A percentile compares a stretch with the other conserved stretches of the same genome.
These are phyloP conservation scores for Cerastis leucographa DNA, from an alignment of 2,888 invertebrate species.

Conservation along the genomic window DNA sequence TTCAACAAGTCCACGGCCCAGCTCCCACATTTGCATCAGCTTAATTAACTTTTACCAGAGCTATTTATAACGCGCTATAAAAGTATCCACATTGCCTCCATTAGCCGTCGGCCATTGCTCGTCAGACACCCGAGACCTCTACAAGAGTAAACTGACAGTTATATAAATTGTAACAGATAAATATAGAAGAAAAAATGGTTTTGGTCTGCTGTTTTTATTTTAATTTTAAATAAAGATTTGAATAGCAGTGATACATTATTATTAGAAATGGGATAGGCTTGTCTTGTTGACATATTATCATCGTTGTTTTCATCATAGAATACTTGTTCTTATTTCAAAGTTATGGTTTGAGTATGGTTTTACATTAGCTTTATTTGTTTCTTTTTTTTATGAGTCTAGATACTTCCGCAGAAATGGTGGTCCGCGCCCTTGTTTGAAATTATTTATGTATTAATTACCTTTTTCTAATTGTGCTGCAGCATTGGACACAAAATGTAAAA, in stretches of 20 bases:
- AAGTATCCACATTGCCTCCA: constrained; percentile 8
- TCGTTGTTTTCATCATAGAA: neutral
- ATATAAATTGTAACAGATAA: constrained; percentile 10
- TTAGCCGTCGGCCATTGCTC: constrained; percentile 29
- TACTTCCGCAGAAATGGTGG: too few relatives aligned
- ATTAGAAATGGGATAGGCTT: neutral
- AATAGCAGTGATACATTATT: neutral
- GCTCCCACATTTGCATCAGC: neutral
- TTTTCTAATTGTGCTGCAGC: too few relatives aligned
- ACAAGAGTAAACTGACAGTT: constrained; percentile 2
- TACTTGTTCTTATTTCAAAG: neutral
- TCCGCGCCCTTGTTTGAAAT: too few relatives aligned
- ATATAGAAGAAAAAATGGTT: neutral
- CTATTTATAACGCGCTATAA: constrained; percentile 35
- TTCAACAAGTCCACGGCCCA: neutral
- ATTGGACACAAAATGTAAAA: too few relatives aligned
- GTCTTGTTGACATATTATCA: neutral
- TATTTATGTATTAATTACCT: too few relatives aligned
- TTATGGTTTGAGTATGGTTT: too few relatives aligned
- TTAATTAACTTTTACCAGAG: constrained; percentile 29
- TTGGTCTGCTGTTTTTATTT: neutral
- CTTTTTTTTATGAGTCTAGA: too few relatives aligned
- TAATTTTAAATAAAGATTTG: neutral
- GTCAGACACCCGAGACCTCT: constrained; percentile 30
- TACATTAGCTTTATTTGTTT: too few relatives aligned